These are phyloP conservation scores for Sepiola atlantica DNA, from an alignment of 2,888 invertebrate genomes.

Conservation along the genomic window DNA sequence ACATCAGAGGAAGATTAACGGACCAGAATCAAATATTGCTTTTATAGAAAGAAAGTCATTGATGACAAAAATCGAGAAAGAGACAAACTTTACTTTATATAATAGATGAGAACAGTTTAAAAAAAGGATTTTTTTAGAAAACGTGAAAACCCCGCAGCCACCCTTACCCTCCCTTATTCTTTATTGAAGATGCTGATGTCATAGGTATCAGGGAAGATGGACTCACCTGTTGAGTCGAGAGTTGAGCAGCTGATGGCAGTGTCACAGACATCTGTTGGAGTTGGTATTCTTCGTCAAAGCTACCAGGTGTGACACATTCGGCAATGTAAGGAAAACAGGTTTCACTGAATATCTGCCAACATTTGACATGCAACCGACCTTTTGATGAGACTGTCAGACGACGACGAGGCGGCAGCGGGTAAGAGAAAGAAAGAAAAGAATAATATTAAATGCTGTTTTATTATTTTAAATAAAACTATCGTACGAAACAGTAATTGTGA, in stretches of 20 bases:
- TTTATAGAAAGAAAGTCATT: too few species aligned
- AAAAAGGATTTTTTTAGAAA: too few species aligned
- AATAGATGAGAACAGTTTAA: too few species aligned
- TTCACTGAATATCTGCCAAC: constrained; percentile 62
- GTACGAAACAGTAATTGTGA: too few species aligned
- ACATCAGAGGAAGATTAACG: too few species aligned
- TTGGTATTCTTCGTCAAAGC: constrained; percentile 41
- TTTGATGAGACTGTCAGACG: constrained; percentile 63
- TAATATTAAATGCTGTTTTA: not conserved
- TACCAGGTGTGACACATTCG: constrained; percentile 35
- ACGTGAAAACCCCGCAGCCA: too few species aligned
- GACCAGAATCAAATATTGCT: too few species aligned
- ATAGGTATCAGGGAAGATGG: not conserved
- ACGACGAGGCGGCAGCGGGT: too few species aligned
- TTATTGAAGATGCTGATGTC: not conserved
- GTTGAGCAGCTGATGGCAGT: constrained; percentile 44
- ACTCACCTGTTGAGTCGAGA: constrained; percentile 55
- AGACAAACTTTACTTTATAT: too few species aligned
- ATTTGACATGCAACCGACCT: constrained; percentile 61
- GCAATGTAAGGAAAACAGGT: constrained; percentile 36
- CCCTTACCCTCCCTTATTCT: too few species aligned
- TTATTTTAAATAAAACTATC: too few species aligned
- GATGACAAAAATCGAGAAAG: too few species aligned
- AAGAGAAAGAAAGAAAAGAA: not conserved
- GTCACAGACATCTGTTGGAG: constrained; percentile 14